Evolutionary conservation across 2,888 invertebrate genomes (phyloP), one percentile per base, ranked within the genome.

Genomic region (Allygus modestus): DNA sequence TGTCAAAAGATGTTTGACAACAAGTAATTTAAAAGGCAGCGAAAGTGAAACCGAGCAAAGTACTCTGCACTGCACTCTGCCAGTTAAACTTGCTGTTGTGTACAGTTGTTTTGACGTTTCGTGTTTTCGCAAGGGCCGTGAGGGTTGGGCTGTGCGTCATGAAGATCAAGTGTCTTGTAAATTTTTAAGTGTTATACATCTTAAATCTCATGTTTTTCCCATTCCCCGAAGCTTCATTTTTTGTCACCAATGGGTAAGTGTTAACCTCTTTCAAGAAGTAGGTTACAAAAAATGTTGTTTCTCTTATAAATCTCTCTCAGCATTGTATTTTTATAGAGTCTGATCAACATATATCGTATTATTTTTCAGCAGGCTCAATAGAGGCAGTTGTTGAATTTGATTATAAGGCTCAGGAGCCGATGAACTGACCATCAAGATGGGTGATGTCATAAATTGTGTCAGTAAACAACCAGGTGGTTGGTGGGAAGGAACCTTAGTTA

Each of bases 401-500:
- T 89, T 97, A 97, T 90, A 93, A 93, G 87, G 97, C 97, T 83
- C 95, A 96, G 89, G 96, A 97, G 91, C 92, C 0, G 99, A 99
- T 91, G 99, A 99, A 91, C 91, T 99, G 87, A 94, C 95, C n/a
- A 91, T 99, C 85, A 93, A 93, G 33, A 97, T 97, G 90, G 98
- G 97, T 37, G 97, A 98, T 88, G 91, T 97, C 12, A 95, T 99
- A 86, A 95, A 94, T 28, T 92, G 99, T 83, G 91, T 98, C 84
- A 96, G 95, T 82, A 94, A 97, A 77, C 97, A 96, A 83, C 98
- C 98, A 91, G 95, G 96, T 88, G 99, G 99, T 86, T 99, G 99
- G 99, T 99, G 98, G 98, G 95, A 96, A 90, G 99, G 99, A 75
- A 98, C 99, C 91, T 89, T 98, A 0, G 97, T 97, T 90, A 87